These are phyloP conservation scores for Aporophyla nigra DNA, from an alignment of 2,888 invertebrate species.

Conservation along the genomic window DNA sequence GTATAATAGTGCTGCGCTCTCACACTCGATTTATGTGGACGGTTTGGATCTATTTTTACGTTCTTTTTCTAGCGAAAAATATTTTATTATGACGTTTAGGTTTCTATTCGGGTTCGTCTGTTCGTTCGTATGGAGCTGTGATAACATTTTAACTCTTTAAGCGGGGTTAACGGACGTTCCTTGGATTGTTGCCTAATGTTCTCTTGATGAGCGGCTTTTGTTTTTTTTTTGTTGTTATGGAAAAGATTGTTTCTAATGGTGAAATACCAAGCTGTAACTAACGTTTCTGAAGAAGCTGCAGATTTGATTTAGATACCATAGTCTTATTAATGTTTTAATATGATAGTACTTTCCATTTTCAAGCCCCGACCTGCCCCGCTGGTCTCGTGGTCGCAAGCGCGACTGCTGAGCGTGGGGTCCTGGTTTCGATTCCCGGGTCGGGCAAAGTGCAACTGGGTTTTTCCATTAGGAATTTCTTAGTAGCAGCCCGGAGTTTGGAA, in stretches of 20 bases:
- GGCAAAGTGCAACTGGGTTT: too few relatives aligned
- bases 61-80: constrained; percentile 69
- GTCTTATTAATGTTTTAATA: background rate
- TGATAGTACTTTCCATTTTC: too few relatives aligned
- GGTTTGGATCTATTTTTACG: constrained; percentile 71
- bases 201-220: constrained; percentile 70
- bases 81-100: constrained; percentile 78
- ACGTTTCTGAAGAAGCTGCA: background rate
- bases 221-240: constrained; percentile 39
- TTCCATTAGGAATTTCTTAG: too few relatives aligned
- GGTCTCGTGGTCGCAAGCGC: too few relatives aligned
- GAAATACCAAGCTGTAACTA: background rate
- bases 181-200: constrained; percentile 85
- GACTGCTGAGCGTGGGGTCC: too few relatives aligned
- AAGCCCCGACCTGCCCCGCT: too few relatives aligned
- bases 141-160: constrained; percentile 67
- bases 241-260: constrained; percentile 24
- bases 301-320: background rate
- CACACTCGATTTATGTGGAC: constrained; percentile 69
- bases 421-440: too few relatives aligned
- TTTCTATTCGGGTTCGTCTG: constrained; percentile 67
- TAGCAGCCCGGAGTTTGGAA: too few relatives aligned
- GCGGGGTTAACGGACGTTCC: constrained; percentile 78
- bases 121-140: constrained; percentile 57
- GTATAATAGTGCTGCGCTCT: constrained; percentile 70